Evolutionary conservation across 1,140 invertebrate genomes (phyloP).

Genomic region (Diabrotica undecimpunctata): DNA sequence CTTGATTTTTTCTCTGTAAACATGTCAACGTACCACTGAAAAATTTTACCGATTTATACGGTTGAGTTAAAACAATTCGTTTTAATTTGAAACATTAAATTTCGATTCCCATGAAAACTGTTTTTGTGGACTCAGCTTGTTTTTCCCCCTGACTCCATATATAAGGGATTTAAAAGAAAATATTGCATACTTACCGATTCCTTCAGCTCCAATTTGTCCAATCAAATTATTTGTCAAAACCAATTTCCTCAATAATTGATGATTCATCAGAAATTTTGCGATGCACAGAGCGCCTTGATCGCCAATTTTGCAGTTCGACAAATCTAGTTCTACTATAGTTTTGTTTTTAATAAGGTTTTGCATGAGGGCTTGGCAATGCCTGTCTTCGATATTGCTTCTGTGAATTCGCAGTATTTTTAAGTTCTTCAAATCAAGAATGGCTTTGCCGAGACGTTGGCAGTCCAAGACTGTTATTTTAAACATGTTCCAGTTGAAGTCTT

Average conservation of each 20-base stretch:
- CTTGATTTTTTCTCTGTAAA: no score
- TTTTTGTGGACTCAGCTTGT: no score
- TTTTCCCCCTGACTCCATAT: no score
- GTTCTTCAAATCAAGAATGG: conserved; percentile 34
- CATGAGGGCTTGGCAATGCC: conserved; percentile 38
- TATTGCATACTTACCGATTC: conserved; percentile 16
- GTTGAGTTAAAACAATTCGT: no score
- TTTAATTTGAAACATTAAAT: no score
- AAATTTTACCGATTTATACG: no score
- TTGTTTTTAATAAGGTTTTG: conserved; percentile 39
- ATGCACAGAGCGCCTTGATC: conserved; percentile 44
- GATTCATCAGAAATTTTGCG: conserved; percentile 35
- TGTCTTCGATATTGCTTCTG: conserved; percentile 36
- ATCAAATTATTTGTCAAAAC: conserved; percentile 44
- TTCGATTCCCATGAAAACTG: no score
- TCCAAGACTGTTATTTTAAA: conserved; percentile 40
- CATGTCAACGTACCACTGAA: no score
- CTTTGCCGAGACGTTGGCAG: conserved; percentile 36
- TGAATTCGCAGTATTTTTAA: conserved; percentile 40
- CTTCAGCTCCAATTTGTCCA: conserved; percentile 34
- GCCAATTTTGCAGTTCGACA: conserved; percentile 43
- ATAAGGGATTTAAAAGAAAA: no score
- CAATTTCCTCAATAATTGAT: conserved; percentile 36
- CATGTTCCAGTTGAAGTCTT: conserved; percentile 40
- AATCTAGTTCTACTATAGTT: conserved; percentile 40